Evolutionary conservation across 2,113 vertebrate genomes (phyloP), one percentile per base, ranked within the genome.

Genomic region (Delphinapterus leucas): DNA sequence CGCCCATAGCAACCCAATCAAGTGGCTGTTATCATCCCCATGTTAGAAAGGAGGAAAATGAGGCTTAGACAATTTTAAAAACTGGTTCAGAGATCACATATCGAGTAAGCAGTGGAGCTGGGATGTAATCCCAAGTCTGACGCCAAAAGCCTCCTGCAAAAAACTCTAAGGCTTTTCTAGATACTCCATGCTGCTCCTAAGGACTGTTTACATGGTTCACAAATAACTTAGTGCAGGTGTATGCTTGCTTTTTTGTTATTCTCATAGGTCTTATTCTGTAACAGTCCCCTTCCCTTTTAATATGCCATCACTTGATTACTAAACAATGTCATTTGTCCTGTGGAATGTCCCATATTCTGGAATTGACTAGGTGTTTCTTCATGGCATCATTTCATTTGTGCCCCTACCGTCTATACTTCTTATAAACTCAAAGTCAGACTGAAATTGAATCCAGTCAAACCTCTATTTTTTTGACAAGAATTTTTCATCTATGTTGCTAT

Each of bases 401-500:
- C 31, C 21, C 77, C 44, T 53, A 65, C 23, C 28, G 44, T 85
- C 28, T 20, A 2, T n/a, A 88, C 36, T 93, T 71, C 38, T 88
- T 38, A 1, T 55, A 84, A 96, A 97, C 47, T 81, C 77, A 65
- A 96, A 79, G 9, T 80, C 36, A 85, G 23, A 65, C 2, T 36
- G 38, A 96, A 90, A 80, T 4, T 85, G 63, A 96, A 77, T 71
- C 26, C 41, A 92, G 18, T 28, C 76, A 92, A 95, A 90, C 33
- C 11, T 88, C 55, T 60, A 18, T 85, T 93, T 79, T 36, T 88
- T n/a, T 74, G 36, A 44, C 21, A 80, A 90, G 79, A 90, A 33
- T n/a, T 85, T 49, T 83, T 93, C 55, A 85, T 13, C 71, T 60
- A 1, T 67, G 25, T 38, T 85, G 25, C n/a, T 87, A 47, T n/a